These are phyloP conservation scores for Rhyacichthys aspro DNA, from an alignment of 2,797 vertebrate species.

Conservation along the genomic window DNA sequence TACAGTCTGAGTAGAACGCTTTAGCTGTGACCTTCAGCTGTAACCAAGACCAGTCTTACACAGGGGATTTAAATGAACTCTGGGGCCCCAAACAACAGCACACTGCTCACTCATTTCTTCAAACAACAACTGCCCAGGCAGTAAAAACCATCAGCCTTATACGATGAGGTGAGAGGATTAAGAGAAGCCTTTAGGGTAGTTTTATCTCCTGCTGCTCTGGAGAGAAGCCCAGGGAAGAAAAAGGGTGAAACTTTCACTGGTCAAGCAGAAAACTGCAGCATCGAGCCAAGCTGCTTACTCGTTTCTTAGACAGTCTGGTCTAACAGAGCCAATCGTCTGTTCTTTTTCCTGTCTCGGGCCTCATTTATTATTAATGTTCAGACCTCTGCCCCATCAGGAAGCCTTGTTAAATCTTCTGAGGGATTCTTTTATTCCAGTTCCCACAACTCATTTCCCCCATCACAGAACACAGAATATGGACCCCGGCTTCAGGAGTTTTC, in stretches of 20 bases:
- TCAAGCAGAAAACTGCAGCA: slow-evolving; percentile 30
- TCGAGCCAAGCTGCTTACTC: slow-evolving; percentile 46
- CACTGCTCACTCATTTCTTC: slow-evolving; percentile 44
- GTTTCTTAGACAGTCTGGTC: slow-evolving; percentile 39
- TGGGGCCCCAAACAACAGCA: slow-evolving; percentile 26
- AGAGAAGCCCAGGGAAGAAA: slow-evolving; percentile 27
- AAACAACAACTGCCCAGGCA: slow-evolving; percentile 40
- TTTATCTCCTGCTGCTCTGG: slow-evolving; percentile 32
- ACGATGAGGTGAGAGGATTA: slow-evolving; percentile 47
- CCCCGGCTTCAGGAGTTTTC: slow-evolving; percentile 67
- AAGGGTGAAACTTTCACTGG: slow-evolving; percentile 24
- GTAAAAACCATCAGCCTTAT: slow-evolving; percentile 49
- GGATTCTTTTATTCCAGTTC: slow-evolving; percentile 60
- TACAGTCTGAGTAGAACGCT: slow-evolving; percentile 33
- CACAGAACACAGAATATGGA: slow-evolving; percentile 66
- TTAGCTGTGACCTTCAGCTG: slow-evolving; percentile 67
- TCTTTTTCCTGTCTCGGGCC: slow-evolving; percentile 44
- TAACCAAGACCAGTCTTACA: slow-evolving; percentile 39
- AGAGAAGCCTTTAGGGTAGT: slow-evolving; percentile 32
- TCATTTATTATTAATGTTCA: slow-evolving; percentile 76
- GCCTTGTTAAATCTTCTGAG: slow-evolving; percentile 77
- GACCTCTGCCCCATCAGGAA: slow-evolving; percentile 75
- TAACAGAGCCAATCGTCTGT: slow-evolving; percentile 54
- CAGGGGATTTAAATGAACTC: slow-evolving; percentile 44
- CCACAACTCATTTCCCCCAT: slow-evolving; percentile 63